Base-by-base conservation (phyloP, 2,113 vertebrate species). In the Rhinolophus ferrumequinum region DNA sequence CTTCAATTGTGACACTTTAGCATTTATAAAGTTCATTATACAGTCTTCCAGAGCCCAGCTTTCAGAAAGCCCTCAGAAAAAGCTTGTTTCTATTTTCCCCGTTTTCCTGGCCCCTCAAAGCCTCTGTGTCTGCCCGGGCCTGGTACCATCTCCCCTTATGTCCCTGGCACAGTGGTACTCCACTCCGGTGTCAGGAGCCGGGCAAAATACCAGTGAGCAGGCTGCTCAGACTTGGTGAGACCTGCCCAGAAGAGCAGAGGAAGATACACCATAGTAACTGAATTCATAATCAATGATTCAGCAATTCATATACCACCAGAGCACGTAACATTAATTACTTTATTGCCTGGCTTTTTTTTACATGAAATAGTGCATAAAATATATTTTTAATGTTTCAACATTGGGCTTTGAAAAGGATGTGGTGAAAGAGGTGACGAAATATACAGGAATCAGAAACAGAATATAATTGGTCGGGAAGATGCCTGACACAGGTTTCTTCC, bases 171-270 rank as follows among this genome's bases (percentile, higher is more conserved):
- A 38, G 28, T 1, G 4, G 3, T 41, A 11, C n/a, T n/a, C 41
- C 28, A 19, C 52, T 24, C 52, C 5, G 12, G 26, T 41, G 24
- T 56, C 19, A 47, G 47, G 38, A 66, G 9, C n/a, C 8, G 11
- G n/a, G 58, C 54, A 3, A 21, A 75, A 30, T 21, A 13, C 26
- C 22, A 8, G 28, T 0, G 0, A 28, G 4, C 1, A 4, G 56
- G 24, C 26, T 50, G 64, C 4, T 8, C 50, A 38, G 22, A 60
- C 26, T 64, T 41, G 2, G 26, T 70, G 28, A 58, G 28, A 10
- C 52, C 30, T 28, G 13, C 88, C 41, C 9, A 24, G 67, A 52
- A 35, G 44, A 66, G 41, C 72, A 81, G 0, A 19, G n/a, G 28
- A 50, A 54, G 44, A 83, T 16, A 70, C 10, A 13, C 60, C 2